Evolutionary conservation across 2,797 vertebrate species (phyloP).

Genomic region (Coccyzus lansbergi): DNA sequence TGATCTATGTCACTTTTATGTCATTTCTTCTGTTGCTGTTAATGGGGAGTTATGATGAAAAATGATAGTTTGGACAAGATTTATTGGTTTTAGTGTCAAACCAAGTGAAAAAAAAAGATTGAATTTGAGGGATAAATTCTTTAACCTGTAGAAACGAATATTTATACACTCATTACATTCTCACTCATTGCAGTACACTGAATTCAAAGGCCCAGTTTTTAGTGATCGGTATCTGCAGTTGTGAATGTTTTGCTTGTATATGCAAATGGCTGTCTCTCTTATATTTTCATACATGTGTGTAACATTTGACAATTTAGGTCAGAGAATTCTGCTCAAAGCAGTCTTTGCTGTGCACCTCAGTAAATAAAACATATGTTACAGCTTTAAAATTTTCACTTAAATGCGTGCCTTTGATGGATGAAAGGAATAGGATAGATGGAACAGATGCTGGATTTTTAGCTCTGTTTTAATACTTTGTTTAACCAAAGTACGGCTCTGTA

Average conservation of each 20-base stretch:
- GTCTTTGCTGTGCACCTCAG: neutral
- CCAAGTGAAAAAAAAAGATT: neutral
- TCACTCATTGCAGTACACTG: neutral
- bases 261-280: neutral
- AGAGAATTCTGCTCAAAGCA: neutral
- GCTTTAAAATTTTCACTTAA: neutral
- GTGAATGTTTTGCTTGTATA: neutral
- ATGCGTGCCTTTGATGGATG: neutral
- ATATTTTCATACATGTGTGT: neutral
- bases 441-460: neutral
- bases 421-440: neutral
- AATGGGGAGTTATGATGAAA: neutral
- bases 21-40: neutral
- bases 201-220: neutral
- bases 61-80: neutral
- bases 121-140: neutral
- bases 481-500: neutral
- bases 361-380: neutral
- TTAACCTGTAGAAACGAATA: neutral
- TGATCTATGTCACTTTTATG: neutral
- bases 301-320: neutral
- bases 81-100: neutral
- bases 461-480: neutral
- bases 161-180: neutral
- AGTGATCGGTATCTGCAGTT: neutral